Percentiles rank a stretch among this genome's conserved stretches.
These are phyloP conservation scores for Andrena dorsata DNA, from an alignment of 2,888 invertebrate genomes.

Conservation along the genomic window DNA sequence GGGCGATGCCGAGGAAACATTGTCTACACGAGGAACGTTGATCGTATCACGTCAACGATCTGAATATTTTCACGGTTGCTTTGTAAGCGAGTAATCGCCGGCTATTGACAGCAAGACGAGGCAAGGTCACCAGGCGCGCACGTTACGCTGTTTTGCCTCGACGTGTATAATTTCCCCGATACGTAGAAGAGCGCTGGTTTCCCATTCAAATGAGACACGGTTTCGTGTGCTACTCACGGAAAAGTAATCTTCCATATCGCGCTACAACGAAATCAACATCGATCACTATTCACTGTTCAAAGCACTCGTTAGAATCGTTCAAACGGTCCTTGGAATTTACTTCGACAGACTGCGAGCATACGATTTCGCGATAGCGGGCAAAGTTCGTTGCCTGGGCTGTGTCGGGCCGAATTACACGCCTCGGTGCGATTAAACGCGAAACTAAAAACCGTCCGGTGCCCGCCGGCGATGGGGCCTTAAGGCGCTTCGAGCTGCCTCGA, in stretches of 20 bases:
- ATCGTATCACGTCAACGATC: conserved; percentile 48
- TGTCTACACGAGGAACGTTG: conserved; percentile 27
- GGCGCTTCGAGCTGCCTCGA: conserved; percentile 26
- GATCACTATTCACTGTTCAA: neutral
- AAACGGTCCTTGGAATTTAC: neutral
- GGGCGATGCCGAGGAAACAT: conserved; percentile 27
- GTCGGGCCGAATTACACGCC: conserved; percentile 27
- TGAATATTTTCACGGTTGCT: conserved; percentile 60
- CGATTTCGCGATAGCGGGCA: neutral
- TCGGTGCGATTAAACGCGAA: conserved; percentile 25
- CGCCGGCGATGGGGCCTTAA: neutral
- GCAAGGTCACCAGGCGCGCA: conserved; percentile 34
- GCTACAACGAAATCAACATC: neutral
- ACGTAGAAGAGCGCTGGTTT: conserved; percentile 39
- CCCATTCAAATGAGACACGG: neutral
- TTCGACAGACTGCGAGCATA: neutral
- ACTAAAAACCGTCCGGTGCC: conserved; percentile 24
- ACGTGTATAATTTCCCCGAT: conserved; percentile 49
- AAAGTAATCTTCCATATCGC: neutral
- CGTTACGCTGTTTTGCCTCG: conserved; percentile 28
- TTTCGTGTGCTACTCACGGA: conserved; percentile 8
- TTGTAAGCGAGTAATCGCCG: conserved; percentile 47
- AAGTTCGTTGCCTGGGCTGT: neutral
- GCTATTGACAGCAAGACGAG: conserved; percentile 44
- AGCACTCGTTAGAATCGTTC: neutral